Percentiles rank a stretch among this genome's conserved stretches.
Conservation (phyloP, 2,888 invertebrate genomes). For the Drosophila imparisetae region DNA sequence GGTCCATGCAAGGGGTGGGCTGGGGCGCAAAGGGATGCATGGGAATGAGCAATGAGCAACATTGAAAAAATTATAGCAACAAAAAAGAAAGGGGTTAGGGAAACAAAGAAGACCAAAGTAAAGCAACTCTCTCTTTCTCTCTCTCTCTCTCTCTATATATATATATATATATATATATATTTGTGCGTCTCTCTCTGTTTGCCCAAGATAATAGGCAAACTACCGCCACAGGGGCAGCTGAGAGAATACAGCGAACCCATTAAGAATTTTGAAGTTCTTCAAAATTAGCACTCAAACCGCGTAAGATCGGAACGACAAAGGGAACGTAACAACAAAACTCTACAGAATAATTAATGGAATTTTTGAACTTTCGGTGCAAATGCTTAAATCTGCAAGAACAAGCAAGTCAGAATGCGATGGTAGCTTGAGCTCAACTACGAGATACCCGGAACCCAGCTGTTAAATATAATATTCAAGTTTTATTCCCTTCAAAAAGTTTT, state of each 20-base stretch:
- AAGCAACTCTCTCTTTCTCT: neutral
- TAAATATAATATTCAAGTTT: neutral
- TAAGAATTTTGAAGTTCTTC: conserved; percentile 69
- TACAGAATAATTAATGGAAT: conserved; percentile 71
- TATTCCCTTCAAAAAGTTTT: neutral
- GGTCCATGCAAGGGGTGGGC: conserved; percentile 35
- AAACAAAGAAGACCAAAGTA: conserved; percentile 20
- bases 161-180: too few relatives aligned
- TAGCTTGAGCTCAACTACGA: neutral
- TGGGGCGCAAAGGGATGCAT: conserved; percentile 29
- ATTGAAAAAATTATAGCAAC: conserved; percentile 4
- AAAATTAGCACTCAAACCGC: conserved; percentile 58
- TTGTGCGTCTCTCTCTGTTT: conserved; percentile 1
- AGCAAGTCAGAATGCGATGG: neutral
- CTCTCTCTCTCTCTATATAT: neutral
- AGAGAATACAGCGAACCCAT: conserved; percentile 44
- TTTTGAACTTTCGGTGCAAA: conserved; percentile 73
- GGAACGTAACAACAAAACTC: conserved; percentile 19
- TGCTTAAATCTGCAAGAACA: conserved; percentile 33
- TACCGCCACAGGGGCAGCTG: conserved; percentile 28
- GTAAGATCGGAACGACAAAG: conserved; percentile 2
- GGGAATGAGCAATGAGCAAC: conserved; percentile 9
- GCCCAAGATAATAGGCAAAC: conserved; percentile 46
- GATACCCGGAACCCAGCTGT: neutral
- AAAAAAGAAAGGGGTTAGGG: conserved; percentile 13